Base-by-base conservation (phyloP, 2,113 vertebrate species). In the Pitta sordida region DNA sequence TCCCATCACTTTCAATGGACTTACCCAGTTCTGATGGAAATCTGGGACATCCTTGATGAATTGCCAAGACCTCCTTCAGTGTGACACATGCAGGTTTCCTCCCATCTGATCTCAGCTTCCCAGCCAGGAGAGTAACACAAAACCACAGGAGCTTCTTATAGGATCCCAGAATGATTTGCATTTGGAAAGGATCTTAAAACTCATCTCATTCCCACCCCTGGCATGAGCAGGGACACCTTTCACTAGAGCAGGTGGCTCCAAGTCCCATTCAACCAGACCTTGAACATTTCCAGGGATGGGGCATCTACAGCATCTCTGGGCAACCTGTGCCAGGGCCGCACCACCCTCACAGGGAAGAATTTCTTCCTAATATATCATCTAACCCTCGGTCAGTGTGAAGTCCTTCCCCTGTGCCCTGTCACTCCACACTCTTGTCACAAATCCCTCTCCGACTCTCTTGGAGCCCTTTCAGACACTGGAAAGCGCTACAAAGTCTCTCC, bases 1-100 rank as follows among this genome's bases (percentile, higher is more conserved):
- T 52, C 55, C 23, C 58, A 4, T 36, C 84, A 77, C 55, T 60
- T 63, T 59, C 65, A 30, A 8, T 37, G 86, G 74, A 15, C 22
- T 49, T 44, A 58, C 46, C 21, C 52, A 36, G 56, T 11, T 18
- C 32, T 22, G 56, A 13, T 22, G 43, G 32, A 41, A 51, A 6
- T 1, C 2, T 20, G 56, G 10, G 11, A 18, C 23, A 16, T 18
- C 32, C 36, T 19, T 12, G 11, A 21, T 22, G 22, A 62, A 11
- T 4, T 41, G 6, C 43, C 46, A 51, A 53, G 18, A 26, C 18
- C 52, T 65, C 63, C 58, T 23, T n/a, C 63, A 48, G 36, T 2
- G 1, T 2, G 4, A 52, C 13, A 20, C 1, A 0, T 3, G 11
- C 36, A 8, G 12, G 3, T 68, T 39, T 70, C 32, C 30, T 18